Evolutionary conservation across 1,140 invertebrate genomes (phyloP).

Genomic region (Frieseomelitta varia): DNA sequence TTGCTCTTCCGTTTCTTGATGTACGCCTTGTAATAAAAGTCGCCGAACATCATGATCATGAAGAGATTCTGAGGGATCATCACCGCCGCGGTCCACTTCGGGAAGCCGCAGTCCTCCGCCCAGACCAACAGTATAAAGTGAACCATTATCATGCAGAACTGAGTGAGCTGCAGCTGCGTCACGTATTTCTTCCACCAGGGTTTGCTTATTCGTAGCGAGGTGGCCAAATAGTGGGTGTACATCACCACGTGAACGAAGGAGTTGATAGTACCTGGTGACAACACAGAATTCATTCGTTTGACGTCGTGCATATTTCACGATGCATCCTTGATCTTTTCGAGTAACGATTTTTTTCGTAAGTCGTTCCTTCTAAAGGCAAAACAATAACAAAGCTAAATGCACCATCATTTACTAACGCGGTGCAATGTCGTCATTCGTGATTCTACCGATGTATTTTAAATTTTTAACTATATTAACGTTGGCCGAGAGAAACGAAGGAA

Average conservation of each 20-base stretch:
- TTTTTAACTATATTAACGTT: too few species aligned
- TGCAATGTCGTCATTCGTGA: too few species aligned
- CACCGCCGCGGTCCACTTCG: slow-evolving; percentile 83
- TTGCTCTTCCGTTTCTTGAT: slow-evolving; percentile 73
- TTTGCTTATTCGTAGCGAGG: slow-evolving; percentile 83
- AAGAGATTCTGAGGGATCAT: slow-evolving; percentile 88
- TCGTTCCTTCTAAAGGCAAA: too few species aligned
- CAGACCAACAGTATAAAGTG: slow-evolving; percentile 86
- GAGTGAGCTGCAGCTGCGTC: slow-evolving; percentile 88
- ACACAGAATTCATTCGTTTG: not conserved
- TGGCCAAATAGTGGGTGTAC: slow-evolving; percentile 90
- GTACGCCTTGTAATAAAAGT: slow-evolving; percentile 94
- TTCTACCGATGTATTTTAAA: too few species aligned
- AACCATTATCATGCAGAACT: slow-evolving; percentile 88
- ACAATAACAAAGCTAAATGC: too few species aligned
- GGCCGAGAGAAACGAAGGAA: too few species aligned
- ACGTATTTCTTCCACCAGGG: slow-evolving; percentile 90
- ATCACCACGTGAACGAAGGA: slow-evolving; percentile 90
- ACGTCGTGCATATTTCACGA: not conserved
- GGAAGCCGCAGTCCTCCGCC: slow-evolving; percentile 88
- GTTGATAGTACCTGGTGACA: slow-evolving; percentile 86
- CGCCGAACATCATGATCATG: slow-evolving; percentile 91
- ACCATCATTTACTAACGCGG: too few species aligned
- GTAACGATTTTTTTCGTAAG: too few species aligned
- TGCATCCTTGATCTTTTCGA: too few species aligned